A percentile compares a stretch with the other conserved stretches of the same genome.
These are phyloP conservation scores for Harpagus bidentatus DNA, from an alignment of 2,113 vertebrate species.

Conservation along the genomic window DNA sequence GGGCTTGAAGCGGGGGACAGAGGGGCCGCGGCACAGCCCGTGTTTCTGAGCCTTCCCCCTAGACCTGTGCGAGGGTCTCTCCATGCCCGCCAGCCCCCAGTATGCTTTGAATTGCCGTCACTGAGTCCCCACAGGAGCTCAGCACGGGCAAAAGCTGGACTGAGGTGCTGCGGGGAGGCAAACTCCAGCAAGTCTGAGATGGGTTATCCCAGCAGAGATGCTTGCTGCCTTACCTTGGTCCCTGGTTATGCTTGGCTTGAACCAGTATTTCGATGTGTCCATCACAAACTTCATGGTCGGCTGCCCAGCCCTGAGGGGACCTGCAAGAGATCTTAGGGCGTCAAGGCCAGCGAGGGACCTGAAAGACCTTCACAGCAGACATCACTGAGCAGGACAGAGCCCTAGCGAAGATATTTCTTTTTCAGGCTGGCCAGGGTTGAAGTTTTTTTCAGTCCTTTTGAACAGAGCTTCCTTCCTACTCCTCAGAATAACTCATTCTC, in stretches of 20 bases:
- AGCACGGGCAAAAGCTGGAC: rapidly evolving
- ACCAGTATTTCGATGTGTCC: constrained; percentile 91
- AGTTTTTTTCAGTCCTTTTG: neutral
- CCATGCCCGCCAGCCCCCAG: neutral
- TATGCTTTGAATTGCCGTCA: rapidly evolving
- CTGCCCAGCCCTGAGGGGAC: constrained; percentile 66
- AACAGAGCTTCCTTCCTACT: neutral
- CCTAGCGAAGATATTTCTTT: neutral
- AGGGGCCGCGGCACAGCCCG: rapidly evolving
- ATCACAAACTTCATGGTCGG: constrained; percentile 95
- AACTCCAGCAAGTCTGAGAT: rapidly evolving
- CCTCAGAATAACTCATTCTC: neutral
- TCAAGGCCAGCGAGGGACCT: neutral
- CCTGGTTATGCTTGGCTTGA: constrained; percentile 84
- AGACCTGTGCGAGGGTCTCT: neutral
- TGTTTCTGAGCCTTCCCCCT: neutral
- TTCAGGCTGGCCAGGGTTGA: neutral
- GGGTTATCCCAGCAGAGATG: neutral
- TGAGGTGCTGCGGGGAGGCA: rapidly evolving
- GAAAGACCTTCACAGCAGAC: neutral
- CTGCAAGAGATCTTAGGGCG: constrained; percentile 4
- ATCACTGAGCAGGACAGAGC: neutral
- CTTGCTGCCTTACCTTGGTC: constrained; percentile 77
- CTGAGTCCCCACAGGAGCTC: no score
- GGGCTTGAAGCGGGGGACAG: neutral